These are phyloP conservation scores for Salvator merianae DNA, from an alignment of 2,113 vertebrate genomes.

Conservation along the genomic window DNA sequence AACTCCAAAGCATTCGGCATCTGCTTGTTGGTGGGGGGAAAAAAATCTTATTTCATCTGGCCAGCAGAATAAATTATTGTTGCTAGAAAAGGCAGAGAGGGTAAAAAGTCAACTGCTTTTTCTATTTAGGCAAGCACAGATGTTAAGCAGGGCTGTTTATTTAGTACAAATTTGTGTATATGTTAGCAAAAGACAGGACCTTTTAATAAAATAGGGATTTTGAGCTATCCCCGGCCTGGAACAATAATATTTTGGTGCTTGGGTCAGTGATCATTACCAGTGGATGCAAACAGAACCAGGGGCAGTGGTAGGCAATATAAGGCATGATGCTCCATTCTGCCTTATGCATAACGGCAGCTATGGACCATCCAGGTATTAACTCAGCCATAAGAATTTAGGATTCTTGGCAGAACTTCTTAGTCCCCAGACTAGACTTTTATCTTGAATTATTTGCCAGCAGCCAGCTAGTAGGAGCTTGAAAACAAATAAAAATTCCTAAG, in stretches of 20 bases:
- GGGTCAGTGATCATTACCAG: background rate
- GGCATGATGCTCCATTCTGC: background rate
- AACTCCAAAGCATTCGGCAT: conserved; percentile 67
- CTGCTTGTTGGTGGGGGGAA: conserved; percentile 59
- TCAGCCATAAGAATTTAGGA: background rate
- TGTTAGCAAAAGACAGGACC: conserved; percentile 65
- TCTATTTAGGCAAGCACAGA: conserved; percentile 71
- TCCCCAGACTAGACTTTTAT: background rate
- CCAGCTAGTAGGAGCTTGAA: no score
- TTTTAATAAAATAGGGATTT: conserved; percentile 67
- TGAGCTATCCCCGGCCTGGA: background rate
- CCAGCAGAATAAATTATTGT: conserved; percentile 71
- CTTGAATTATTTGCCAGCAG: background rate
- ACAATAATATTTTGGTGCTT: background rate
- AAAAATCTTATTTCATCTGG: conserved; percentile 73
- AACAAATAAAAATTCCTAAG: background rate
- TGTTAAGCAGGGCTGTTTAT: conserved; percentile 74
- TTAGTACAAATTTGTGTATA: conserved; percentile 69
- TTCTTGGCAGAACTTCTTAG: background rate
- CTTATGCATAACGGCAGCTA: background rate
- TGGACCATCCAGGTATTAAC: no score
- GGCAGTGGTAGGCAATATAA: background rate
- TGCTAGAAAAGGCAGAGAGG: conserved; percentile 60
- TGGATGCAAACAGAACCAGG: background rate
- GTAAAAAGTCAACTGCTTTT: conserved; percentile 71